Percentiles rank a stretch among this genome's conserved stretches.
Evolutionary conservation across 1,140 invertebrate genomes (phyloP).

Genomic region (Campodea augens): DNA sequence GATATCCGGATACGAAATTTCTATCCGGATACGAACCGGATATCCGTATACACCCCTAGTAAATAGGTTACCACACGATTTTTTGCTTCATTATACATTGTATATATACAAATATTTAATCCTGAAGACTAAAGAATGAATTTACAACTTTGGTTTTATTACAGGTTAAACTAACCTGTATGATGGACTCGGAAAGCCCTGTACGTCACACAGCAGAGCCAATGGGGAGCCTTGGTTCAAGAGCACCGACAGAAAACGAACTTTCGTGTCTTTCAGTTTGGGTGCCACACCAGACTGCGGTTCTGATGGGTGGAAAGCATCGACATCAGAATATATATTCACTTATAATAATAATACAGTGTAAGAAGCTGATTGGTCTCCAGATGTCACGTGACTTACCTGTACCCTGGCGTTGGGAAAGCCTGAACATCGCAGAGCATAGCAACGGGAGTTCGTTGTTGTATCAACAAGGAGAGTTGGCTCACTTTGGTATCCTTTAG

Average conservation of each 20-base stretch:
- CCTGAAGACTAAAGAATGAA: too few species aligned
- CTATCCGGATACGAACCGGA: too few species aligned
- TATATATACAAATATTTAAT: too few species aligned
- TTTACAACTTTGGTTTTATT: too few species aligned
- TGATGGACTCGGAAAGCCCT: constrained; percentile 21
- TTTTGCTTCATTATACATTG: too few species aligned
- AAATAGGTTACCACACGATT: too few species aligned
- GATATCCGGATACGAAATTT: too few species aligned
- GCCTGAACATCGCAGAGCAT: constrained; percentile 26
- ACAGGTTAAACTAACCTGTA: constrained; percentile 27
- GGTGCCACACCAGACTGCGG: constrained; percentile 16
- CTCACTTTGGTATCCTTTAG: constrained; percentile 13
- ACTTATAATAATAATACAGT: too few species aligned
- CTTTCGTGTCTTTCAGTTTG: constrained; percentile 13
- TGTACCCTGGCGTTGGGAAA: constrained; percentile 12
- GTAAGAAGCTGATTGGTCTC: too few species aligned
- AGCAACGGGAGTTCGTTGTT: constrained; percentile 10
- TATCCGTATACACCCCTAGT: too few species aligned
- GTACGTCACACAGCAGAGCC: constrained; percentile 19
- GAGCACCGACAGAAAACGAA: constrained; percentile 9
- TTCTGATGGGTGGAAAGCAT: constrained; percentile 14
- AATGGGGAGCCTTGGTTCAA: constrained; percentile 1
- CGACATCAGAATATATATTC: too few species aligned
- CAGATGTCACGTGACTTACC: too few species aligned
- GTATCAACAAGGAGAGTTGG: not conserved